Percentiles rank a stretch among this genome's conserved stretches.
Conservation (phyloP, 1,140 invertebrate species). For the Meloidogyne floridensis region DNA sequence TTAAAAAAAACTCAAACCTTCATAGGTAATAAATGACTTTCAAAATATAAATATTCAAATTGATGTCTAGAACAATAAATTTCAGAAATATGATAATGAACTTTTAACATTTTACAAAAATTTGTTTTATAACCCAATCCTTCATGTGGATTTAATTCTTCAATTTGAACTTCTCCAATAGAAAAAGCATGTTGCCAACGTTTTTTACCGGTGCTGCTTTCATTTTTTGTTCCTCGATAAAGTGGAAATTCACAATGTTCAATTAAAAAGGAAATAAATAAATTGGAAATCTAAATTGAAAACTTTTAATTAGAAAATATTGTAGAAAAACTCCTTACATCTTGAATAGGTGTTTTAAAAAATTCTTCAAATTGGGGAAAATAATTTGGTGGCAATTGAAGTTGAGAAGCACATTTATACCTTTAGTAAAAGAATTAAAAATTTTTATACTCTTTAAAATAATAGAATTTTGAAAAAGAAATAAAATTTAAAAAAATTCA, state of each 20-base stretch:
- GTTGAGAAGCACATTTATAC: conserved; percentile 14
- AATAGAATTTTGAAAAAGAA: too few species aligned
- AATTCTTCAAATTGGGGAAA: conserved; percentile 18
- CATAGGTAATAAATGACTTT: conserved; percentile 38
- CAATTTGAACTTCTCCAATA: neutral
- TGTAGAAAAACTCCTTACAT: neutral
- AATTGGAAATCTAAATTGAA: conserved; percentile 14
- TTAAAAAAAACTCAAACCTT: conserved; percentile 32
- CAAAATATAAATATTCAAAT: conserved; percentile 47
- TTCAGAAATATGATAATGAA: conserved; percentile 24
- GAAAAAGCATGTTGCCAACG: conserved; percentile 19
- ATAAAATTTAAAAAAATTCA: too few species aligned
- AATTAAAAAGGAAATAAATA: conserved; percentile 12
- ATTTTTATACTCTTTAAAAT: too few species aligned
- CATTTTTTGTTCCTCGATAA: conserved; percentile 15
- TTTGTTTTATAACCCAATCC: conserved; percentile 17
- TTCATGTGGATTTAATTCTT: conserved; percentile 15
- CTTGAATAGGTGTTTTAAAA: neutral
- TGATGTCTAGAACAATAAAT: conserved; percentile 40
- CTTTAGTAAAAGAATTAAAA: neutral
- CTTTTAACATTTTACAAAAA: conserved; percentile 40
- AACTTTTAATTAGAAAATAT: neutral
- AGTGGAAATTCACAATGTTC: conserved; percentile 1
- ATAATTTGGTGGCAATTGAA: conserved; percentile 1
- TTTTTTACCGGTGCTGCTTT: neutral